These are phyloP conservation scores for Channa argus DNA, from an alignment of 2,113 vertebrate species.

Conservation along the genomic window DNA sequence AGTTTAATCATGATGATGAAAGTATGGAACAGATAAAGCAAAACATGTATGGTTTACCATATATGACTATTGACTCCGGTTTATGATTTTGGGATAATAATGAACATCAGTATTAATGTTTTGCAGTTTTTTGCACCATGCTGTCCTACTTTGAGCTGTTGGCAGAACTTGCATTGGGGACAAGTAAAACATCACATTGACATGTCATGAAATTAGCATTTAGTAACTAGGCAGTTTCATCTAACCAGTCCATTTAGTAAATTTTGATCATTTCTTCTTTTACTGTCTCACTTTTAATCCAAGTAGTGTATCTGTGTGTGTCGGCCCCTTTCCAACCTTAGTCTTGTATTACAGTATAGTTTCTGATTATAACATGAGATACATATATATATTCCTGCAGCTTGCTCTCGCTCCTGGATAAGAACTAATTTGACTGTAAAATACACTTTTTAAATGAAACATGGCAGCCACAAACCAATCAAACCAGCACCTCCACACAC, in stretches of 20 bases:
- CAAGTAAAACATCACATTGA: neutral
- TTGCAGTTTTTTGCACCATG: neutral
- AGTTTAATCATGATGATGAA: too few species aligned
- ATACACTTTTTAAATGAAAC: conserved; percentile 28
- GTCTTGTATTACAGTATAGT: neutral
- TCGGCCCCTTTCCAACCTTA: conserved; percentile 13
- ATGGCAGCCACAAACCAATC: conserved; percentile 37
- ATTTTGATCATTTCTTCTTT: conserved; percentile 15
- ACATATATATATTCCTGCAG: neutral
- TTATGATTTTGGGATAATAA: too few species aligned
- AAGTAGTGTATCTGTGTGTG: too few species aligned
- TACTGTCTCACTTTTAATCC: neutral
- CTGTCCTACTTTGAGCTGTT: neutral
- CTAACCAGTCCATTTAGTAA: neutral
- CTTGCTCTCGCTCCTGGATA: conserved; percentile 1
- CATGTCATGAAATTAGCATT: conserved; percentile 9
- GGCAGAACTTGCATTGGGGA: neutral
- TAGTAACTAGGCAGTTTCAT: conserved; percentile 1
- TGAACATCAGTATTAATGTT: too few species aligned
- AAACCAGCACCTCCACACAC: conserved; percentile 35
- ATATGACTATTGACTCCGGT: too few species aligned
- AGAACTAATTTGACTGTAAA: conserved; percentile 18
- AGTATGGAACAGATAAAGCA: too few species aligned
- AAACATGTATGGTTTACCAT: too few species aligned
- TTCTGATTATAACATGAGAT: neutral